Evolutionary conservation across 2,888 invertebrate genomes (phyloP).

Genomic region (Octodonta nipae): DNA sequence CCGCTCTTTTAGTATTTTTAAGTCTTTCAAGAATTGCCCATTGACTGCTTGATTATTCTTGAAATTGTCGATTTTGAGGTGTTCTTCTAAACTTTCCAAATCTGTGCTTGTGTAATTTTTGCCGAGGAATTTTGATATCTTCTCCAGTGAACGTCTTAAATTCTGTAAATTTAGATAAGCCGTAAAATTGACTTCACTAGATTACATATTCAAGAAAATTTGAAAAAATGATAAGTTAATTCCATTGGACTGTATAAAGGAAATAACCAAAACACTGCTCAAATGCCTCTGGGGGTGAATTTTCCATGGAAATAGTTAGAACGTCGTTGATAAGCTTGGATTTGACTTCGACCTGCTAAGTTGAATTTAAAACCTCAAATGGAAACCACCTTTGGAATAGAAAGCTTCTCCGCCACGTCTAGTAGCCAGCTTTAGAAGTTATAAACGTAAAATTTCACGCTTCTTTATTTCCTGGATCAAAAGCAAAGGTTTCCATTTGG

Average conservation of each 20-base stretch:
- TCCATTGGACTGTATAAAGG: constrained; percentile 1
- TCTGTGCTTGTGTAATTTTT: constrained; percentile 45
- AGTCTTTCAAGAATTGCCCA: constrained; percentile 45
- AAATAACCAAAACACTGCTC: constrained; percentile 1
- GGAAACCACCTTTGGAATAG: too few relatives aligned
- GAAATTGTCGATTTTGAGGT: constrained; percentile 71
- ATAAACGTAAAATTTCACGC: too few relatives aligned
- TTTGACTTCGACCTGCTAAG: too few relatives aligned
- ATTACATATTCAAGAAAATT: constrained; percentile 21
- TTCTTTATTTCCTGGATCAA: too few relatives aligned
- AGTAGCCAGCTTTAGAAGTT: too few relatives aligned
- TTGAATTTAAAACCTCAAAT: too few relatives aligned
- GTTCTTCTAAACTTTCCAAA: constrained; percentile 47
- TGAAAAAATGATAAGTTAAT: background rate
- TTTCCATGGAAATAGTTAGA: too few relatives aligned
- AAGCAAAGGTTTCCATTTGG: too few relatives aligned
- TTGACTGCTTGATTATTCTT: constrained; percentile 70
- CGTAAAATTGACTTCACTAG: constrained; percentile 1
- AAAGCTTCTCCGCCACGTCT: too few relatives aligned
- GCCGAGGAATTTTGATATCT: constrained; percentile 48
- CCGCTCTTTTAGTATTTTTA: constrained; percentile 48
- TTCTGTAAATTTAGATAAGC: constrained; percentile 38
- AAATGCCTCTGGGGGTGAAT: too few relatives aligned
- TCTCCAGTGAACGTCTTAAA: constrained; percentile 42
- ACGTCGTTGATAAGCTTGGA: too few relatives aligned